These are phyloP conservation scores for Guaruba guarouba DNA, from an alignment of 2,113 vertebrate genomes.

Conservation along the genomic window DNA sequence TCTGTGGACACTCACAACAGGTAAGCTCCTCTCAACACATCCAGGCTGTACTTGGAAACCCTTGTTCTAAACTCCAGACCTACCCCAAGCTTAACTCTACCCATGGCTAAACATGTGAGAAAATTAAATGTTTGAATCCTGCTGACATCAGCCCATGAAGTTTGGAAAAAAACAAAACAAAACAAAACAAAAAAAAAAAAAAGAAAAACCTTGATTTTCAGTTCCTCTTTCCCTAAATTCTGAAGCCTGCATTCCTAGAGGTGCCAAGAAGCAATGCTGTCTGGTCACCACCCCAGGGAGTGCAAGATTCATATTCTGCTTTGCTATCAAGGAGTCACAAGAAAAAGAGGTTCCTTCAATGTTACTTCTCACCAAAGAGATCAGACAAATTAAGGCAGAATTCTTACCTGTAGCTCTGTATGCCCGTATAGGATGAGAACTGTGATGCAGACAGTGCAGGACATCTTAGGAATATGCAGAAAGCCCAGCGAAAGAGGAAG, in stretches of 20 bases:
- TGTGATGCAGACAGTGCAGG: neutral
- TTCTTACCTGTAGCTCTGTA: neutral
- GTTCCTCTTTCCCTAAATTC: neutral
- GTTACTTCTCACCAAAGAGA: neutral
- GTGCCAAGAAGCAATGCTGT: accelerated
- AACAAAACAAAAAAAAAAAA: no score
- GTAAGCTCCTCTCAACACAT: neutral
- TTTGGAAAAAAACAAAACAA: neutral
- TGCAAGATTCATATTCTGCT: neutral
- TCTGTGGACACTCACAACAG: neutral
- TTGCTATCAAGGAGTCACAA: neutral
- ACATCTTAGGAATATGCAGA: neutral
- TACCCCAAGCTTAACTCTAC: neutral
- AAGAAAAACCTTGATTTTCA: neutral
- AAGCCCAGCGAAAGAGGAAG: neutral
- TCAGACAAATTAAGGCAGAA: neutral
- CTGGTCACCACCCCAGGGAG: neutral
- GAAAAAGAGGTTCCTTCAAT: neutral
- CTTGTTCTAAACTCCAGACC: neutral
- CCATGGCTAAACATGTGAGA: neutral
- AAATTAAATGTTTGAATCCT: neutral
- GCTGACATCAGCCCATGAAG: neutral
- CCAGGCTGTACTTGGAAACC: neutral
- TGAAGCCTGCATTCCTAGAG: neutral
- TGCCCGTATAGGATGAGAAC: neutral